A percentile compares a stretch with the other conserved stretches of the same genome.
Conservation (phyloP, 2,797 vertebrate species). For the Labeo calbasu region DNA sequence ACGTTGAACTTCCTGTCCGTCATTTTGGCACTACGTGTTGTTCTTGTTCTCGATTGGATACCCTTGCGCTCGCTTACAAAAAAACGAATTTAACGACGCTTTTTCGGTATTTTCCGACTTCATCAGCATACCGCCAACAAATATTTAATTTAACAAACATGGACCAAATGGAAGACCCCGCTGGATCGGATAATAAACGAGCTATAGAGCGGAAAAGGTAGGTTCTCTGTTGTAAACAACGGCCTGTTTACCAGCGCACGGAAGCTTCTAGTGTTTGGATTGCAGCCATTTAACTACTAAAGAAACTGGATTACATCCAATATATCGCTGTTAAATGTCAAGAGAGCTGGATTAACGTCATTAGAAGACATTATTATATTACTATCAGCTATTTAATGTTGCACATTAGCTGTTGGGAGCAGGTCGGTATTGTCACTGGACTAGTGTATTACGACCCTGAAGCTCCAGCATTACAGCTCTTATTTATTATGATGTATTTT, state of each 20-base stretch:
- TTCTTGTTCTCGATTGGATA: not conserved
- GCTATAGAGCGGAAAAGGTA: constrained; percentile 79
- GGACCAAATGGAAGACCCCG: constrained; percentile 66
- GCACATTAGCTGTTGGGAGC: not conserved
- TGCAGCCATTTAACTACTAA: not conserved
- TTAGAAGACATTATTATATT: not conserved
- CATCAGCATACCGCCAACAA: not conserved
- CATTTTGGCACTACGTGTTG: constrained; percentile 19
- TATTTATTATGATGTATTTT: not conserved
- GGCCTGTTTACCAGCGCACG: constrained; percentile 15
- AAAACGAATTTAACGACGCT: not conserved
- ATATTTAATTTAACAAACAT: constrained; percentile 62
- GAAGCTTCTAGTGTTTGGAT: not conserved
- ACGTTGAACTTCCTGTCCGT: constrained; percentile 22
- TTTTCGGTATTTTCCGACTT: not conserved
- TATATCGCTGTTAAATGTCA: not conserved
- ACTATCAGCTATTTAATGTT: not conserved
- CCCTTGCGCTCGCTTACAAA: not conserved
- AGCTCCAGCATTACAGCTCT: not conserved
- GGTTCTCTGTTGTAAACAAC: constrained; percentile 20
- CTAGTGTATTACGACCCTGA: not conserved
- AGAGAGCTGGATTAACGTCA: not conserved
- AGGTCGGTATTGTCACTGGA: not conserved
- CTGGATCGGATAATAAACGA: constrained; percentile 68
- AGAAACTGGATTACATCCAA: not conserved